Percentiles rank a stretch among this genome's conserved stretches.
Conservation (phyloP, 2,797 vertebrate genomes). For the Siniperca undulata region DNA sequence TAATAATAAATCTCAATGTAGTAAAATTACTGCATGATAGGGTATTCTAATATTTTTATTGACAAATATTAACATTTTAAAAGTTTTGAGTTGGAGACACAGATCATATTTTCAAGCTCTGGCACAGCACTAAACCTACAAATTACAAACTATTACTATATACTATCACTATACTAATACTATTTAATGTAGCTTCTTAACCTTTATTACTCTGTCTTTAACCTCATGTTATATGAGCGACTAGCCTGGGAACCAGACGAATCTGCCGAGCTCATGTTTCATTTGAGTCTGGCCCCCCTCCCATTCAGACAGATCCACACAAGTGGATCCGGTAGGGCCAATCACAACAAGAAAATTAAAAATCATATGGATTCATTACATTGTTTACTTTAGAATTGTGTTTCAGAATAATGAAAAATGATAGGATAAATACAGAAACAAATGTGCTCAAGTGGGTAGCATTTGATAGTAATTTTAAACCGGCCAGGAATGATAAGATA, state of each 20-base stretch:
- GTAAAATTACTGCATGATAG: neutral
- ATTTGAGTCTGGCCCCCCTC: no score
- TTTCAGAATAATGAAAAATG: neutral
- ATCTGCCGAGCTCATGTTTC: no score
- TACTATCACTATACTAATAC: no score
- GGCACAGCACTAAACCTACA: neutral
- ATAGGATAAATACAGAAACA: neutral
- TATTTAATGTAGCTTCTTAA: neutral
- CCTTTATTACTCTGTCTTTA: neutral
- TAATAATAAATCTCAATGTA: neutral
- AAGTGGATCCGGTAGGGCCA: no score
- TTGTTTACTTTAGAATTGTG: neutral
- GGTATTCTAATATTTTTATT: neutral
- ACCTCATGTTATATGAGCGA: neutral
- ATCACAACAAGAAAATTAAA: neutral
- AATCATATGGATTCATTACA: neutral
- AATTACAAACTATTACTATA: neutral
- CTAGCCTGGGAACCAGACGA: no score
- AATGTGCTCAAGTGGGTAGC: slow-evolving; percentile 3
- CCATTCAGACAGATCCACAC: no score
- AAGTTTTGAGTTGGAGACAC: neutral
- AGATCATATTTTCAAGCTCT: neutral
- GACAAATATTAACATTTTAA: neutral
- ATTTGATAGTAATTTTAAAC: slow-evolving; percentile 13
- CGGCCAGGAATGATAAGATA: neutral